phyloP scores from a whole-genome alignment of 1,140 invertebrate species.

The Zaprionus kolodkinae region DNA sequence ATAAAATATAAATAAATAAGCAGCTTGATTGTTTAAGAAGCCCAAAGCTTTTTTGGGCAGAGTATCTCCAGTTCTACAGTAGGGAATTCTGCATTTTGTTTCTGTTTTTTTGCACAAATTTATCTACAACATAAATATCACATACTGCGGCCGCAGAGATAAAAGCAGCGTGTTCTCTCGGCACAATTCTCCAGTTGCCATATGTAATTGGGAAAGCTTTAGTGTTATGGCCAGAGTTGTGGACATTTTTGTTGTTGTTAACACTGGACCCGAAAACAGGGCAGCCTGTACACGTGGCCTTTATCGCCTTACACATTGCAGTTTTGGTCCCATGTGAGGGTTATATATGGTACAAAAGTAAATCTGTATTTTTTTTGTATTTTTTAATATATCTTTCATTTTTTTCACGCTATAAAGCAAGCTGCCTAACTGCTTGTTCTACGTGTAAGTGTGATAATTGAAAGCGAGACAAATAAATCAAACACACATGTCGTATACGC shows the following conservation, averaged over 20 bases:
- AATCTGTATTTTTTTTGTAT: too few species aligned
- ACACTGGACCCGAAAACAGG: neutral
- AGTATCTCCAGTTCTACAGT: too few species aligned
- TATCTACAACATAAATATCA: conserved; percentile 1
- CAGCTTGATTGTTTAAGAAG: neutral
- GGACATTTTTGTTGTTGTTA: neutral
- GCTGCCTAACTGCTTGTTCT: neutral
- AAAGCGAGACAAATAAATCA: neutral
- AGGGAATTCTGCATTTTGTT: neutral
- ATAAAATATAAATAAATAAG: neutral
- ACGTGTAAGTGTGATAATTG: neutral
- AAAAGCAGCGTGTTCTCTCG: neutral
- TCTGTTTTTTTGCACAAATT: neutral
- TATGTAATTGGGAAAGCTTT: neutral
- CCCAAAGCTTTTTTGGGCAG: too few species aligned
- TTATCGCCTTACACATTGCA: neutral
- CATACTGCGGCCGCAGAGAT: neutral
- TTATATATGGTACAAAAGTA: neutral
- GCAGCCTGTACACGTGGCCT: neutral
- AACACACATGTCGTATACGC: conserved; percentile 29
- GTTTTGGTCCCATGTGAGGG: neutral
- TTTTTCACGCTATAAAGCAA: too few species aligned
- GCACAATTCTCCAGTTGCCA: neutral
- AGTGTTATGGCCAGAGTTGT: neutral
- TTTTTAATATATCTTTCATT: too few species aligned